Conservation (phyloP, 37 sponge, comb jelly and placozoan species). For the Petrosia ficiformis region DNA sequence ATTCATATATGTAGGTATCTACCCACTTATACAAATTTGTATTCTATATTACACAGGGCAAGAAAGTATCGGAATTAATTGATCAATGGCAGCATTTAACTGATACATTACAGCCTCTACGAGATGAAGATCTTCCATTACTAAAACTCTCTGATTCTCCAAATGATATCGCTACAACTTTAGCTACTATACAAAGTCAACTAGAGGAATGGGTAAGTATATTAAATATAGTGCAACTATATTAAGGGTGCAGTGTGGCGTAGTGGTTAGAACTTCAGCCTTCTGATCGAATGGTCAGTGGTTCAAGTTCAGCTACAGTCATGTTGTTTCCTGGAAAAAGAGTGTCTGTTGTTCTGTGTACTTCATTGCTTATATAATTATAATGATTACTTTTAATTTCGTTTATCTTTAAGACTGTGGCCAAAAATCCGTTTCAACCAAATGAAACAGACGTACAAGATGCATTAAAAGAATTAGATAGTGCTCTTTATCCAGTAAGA, state of each 20-base stretch:
- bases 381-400: too few relatives aligned
- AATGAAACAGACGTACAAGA: background rate
- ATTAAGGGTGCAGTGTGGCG: too few relatives aligned
- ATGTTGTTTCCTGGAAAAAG: background rate
- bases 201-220: background rate
- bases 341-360: background rate
- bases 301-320: too few relatives aligned
- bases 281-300: too few relatives aligned
- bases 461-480: background rate
- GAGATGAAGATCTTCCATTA: background rate
- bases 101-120: background rate
- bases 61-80: background rate
- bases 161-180: background rate
- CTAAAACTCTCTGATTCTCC: background rate
- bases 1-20: too few relatives aligned
- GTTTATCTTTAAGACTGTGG: too few relatives aligned
- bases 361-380: too few relatives aligned
- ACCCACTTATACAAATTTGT: too few relatives aligned
- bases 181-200: background rate
- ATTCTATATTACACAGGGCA: too few relatives aligned
- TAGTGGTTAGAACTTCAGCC: too few relatives aligned
- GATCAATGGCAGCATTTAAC: background rate
- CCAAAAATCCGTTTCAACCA: background rate
- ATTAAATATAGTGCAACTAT: too few relatives aligned
- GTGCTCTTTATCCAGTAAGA: too few relatives aligned